phyloP scores from a whole-genome alignment of 1,140 invertebrate species.

The Brachionus plicatilis region DNA sequence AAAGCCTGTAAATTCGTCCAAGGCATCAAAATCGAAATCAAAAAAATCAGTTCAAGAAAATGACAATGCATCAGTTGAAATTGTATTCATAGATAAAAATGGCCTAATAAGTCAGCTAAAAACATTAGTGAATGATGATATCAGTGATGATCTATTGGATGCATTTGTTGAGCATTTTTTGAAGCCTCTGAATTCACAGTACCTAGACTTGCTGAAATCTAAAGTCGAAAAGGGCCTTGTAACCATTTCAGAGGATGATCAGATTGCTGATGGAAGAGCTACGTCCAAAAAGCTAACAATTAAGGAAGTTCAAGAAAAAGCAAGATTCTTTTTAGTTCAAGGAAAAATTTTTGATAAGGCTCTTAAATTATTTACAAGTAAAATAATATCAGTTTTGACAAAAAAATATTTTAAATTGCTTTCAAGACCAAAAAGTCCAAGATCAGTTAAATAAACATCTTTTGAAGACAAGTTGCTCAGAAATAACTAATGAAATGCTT shows the following conservation, averaged over 20 bases:
- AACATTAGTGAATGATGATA: background rate
- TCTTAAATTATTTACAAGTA: conserved; percentile 63
- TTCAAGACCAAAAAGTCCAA: conserved; percentile 7
- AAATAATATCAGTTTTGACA: background rate
- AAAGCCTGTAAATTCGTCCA: background rate
- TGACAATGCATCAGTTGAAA: background rate
- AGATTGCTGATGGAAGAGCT: conserved; percentile 45
- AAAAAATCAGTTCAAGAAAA: conserved; percentile 14
- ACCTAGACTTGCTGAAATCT: conserved; percentile 11
- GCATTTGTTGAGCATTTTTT: background rate
- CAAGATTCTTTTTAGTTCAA: conserved; percentile 68
- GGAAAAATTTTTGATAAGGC: conserved; percentile 79
- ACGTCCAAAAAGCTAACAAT: conserved; percentile 65
- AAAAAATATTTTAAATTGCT: background rate
- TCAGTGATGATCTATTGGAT: conserved; percentile 14
- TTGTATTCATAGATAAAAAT: conserved; percentile 1
- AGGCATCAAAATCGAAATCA: conserved; percentile 4
- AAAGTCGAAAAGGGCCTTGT: conserved; percentile 28
- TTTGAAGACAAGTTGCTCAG: conserved; percentile 29
- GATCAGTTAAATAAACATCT: conserved; percentile 25
- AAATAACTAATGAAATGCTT: conserved; percentile 38
- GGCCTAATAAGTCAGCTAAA: background rate
- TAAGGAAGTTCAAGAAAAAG: conserved; percentile 71
- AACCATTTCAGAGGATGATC: background rate
- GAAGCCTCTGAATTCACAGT: conserved; percentile 5